Conservation (phyloP, 2,888 invertebrate genomes). For the Dolichopus griseipennis region DNA sequence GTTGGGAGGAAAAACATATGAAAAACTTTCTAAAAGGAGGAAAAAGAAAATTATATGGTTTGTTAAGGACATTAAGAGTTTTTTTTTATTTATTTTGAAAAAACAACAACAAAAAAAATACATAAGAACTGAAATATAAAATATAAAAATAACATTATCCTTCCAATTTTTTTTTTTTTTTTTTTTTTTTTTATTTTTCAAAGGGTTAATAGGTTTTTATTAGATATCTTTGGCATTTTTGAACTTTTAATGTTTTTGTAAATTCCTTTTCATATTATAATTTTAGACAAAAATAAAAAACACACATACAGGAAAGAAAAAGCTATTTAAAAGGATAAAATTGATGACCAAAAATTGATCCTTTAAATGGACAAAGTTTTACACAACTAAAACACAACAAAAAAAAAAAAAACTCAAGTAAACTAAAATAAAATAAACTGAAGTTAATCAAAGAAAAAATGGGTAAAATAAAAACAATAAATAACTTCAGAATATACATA, state of each 20-base stretch:
- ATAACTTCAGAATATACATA: too few species aligned
- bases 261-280: not conserved
- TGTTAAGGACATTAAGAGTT: not conserved
- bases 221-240: conserved; percentile 1
- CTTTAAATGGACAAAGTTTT: conserved; percentile 3
- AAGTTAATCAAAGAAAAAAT: too few species aligned
- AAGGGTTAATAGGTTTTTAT: conserved; percentile 4
- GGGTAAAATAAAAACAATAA: too few species aligned
- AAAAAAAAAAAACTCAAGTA: not conserved
- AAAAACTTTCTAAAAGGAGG: too few species aligned
- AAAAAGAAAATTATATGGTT: conserved; percentile 6
- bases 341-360: not conserved
- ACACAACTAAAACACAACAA: not conserved
- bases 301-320: not conserved
- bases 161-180: too few species aligned
- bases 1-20: not conserved
- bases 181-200: too few species aligned
- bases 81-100: not conserved
- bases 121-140: too few species aligned
- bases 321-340: conserved; percentile 2
- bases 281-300: not conserved
- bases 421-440: too few species aligned
- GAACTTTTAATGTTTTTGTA: not conserved
- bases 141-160: too few species aligned
- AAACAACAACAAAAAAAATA: not conserved